Percentiles rank a stretch among this genome's conserved stretches.
Conservation (phyloP, 2,888 invertebrate species). For the Tiliacea citrago region DNA sequence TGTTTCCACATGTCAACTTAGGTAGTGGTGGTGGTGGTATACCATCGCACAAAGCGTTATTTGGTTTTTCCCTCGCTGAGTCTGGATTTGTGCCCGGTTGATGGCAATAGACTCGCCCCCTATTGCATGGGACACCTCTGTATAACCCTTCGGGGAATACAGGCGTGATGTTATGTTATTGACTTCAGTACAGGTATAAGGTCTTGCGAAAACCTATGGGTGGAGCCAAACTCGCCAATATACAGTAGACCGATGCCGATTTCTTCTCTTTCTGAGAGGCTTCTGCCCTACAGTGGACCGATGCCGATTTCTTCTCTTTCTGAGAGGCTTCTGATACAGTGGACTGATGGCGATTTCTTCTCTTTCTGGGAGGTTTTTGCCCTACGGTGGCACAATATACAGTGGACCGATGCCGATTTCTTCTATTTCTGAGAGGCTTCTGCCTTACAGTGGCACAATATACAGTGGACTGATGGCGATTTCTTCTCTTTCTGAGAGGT, state of each 20-base stretch:
- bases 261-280: neutral
- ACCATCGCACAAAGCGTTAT: neutral
- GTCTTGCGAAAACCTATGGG: neutral
- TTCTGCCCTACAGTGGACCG: neutral
- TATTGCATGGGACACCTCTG: neutral
- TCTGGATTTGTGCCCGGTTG: no score
- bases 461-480: no score
- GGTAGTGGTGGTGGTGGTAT: no score
- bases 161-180: neutral
- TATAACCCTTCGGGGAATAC: neutral
- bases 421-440: neutral
- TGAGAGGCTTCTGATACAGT: neutral
- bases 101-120: no score
- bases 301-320: neutral
- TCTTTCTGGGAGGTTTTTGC: neutral
- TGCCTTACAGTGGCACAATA: neutral
- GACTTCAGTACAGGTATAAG: neutral
- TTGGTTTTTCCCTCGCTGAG: no score
- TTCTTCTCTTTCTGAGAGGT: neutral
- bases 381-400: neutral
- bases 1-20: no score
- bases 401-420: no score
- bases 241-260: neutral
- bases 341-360: neutral
- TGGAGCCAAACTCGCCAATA: no score